Base-by-base conservation (phyloP, 2,888 invertebrate species). In the Thereva unica region DNA sequence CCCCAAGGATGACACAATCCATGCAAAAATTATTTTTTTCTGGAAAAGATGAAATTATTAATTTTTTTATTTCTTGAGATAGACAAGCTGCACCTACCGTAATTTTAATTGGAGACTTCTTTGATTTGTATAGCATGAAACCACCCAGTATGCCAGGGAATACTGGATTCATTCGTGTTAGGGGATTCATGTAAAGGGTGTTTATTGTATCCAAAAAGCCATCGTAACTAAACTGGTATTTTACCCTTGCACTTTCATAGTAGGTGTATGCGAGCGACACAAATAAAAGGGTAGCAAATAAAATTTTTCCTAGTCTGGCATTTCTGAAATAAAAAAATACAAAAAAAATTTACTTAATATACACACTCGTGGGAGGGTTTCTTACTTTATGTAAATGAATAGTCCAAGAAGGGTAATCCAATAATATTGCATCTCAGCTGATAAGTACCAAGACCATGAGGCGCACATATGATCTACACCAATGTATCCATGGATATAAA, bases 341-440 rank as follows among this genome's bases (percentile, higher is more conserved):
- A 9, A 9, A 7, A 23, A 3, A 37, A 38, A 56, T 44, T 3
- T 9, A 56, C 0, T 41, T 10, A 56, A 40, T 7, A 8, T 44
- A 56, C 42, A 12, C 3, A 5, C 5, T 10, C 5, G 4, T 12
- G 10, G 6, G 3, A 12, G 3, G 10, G 7, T 2, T 5, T 23
- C 41, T 35, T 10, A 57, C 57, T 57, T 57, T 1, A 37, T 7
- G 37, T 10, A 47, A 4, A 37, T 35, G n/a, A 57, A 57, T 8
- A 57, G 44, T 6, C 45, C 57, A 4, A 57, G 1, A n/a, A 57
- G 57, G 37, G 23, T 37, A 6, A 10, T 45, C 9, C 37, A 40
- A 12, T 35, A 57, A 47, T 57, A 57, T 5, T 47, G 3, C 57
- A 57, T 57, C 45, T 57, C 57, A 23, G 34, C 35, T 6, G 57